Evolutionary conservation across 1,140 invertebrate species (phyloP), one percentile per base, ranked within the genome.

Genomic region (Aricia agestis): DNA sequence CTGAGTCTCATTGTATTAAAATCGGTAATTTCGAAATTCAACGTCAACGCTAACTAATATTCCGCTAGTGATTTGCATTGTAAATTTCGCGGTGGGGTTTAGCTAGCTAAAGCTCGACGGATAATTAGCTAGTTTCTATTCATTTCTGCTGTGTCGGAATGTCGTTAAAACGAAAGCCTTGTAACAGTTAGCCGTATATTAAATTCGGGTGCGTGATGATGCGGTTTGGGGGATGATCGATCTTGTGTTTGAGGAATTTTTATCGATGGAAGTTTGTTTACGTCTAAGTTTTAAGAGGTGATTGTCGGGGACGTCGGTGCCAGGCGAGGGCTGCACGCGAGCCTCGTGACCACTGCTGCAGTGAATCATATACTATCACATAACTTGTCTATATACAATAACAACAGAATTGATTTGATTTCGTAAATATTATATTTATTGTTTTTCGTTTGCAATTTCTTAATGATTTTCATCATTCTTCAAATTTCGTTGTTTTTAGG

Each of bases 41-140:
- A 77, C 81, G 80, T 78, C 82, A 85, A 89, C 86, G 85, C 83
- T 87, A 87, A 88, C 83, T 90, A 90, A 91, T 91, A 91, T 89
- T 88, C 86, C 84, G 83, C 83, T 72, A 83, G 80, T 84, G 80
- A 91, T 91, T 91, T 91, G 89, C 87, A 91, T 86, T 91, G 89
- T 89, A 91, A 90, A 91, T 91, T 83, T 86, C 74, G 80, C 83
- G 84, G 78, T 81, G 86, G 87, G 86, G 87, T 85, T 82, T 82
- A 78, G 78, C 77, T 79, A 76, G 80, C 73, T 85, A 86, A 91
- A 90, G 89, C 89, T 90, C 81, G 84, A 58, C 74, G 81, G 85
- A 88, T 91, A 91, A 91, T 91, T 90, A 91, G 87, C 89, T 87
- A 85, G 81, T 91, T 91, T 87, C 87, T 90, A 90, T 91, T 89